These are phyloP conservation scores for Carassius gibelio DNA, from an alignment of 2,113 vertebrate species.

Conservation along the genomic window DNA sequence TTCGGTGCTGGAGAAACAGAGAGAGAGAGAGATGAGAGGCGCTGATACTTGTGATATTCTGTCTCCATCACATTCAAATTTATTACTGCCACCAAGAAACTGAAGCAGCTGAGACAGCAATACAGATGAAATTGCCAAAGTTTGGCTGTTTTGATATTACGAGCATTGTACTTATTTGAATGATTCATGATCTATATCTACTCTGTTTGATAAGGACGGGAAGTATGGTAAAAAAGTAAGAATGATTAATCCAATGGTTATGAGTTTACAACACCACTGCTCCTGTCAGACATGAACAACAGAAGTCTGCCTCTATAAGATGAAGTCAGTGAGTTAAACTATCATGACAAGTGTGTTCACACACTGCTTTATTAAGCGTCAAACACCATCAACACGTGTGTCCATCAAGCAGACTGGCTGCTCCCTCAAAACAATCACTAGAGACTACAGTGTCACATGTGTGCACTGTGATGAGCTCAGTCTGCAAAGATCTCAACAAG, in stretches of 20 bases:
- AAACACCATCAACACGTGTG: neutral
- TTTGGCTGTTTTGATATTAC: neutral
- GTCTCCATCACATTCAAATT: neutral
- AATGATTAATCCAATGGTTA: neutral
- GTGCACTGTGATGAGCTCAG: no score
- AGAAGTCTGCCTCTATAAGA: constrained; percentile 23
- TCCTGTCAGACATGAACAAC: constrained; percentile 22
- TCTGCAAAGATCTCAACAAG: no score
- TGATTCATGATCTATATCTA: neutral
- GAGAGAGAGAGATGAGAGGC: neutral
- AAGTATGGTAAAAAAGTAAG: neutral
- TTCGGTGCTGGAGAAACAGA: constrained; percentile 81
- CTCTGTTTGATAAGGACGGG: neutral
- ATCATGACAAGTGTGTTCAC: constrained; percentile 18
- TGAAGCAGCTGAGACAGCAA: neutral
- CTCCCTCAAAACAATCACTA: neutral
- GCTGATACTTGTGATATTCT: neutral
- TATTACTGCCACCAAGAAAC: neutral
- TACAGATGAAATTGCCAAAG: neutral
- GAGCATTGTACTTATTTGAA: neutral
- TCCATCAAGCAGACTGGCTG: neutral
- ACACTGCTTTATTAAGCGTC: constrained; percentile 5
- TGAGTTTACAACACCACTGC: neutral
- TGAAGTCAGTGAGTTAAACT: constrained; percentile 12
- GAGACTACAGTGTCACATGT: no score